These are phyloP conservation scores for Linnaemya tessellans DNA, from an alignment of 2,888 invertebrate species.

Conservation along the genomic window DNA sequence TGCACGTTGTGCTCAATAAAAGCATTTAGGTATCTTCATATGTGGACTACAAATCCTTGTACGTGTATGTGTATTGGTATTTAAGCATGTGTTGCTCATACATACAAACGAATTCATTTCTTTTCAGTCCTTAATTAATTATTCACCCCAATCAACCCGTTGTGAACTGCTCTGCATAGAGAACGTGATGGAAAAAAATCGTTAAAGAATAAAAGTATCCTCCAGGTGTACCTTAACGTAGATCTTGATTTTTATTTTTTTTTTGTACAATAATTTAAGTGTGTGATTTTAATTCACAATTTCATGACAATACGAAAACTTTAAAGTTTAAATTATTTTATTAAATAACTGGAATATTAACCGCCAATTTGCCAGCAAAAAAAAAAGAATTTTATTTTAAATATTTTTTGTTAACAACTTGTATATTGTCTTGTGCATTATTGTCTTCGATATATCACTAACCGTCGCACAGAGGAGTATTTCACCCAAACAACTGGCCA, in stretches of 20 bases:
- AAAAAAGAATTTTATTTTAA: too few relatives aligned
- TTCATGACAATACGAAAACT: neutral
- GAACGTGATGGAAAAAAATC: neutral
- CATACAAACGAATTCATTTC: neutral
- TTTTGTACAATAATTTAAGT: conserved; percentile 1
- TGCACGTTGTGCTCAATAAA: neutral
- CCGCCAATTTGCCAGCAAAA: too few relatives aligned
- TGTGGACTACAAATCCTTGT: neutral
- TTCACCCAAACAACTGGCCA: too few relatives aligned
- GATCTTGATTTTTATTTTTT: conserved; percentile 38
- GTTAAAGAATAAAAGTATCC: conserved; percentile 31
- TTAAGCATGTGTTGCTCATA: conserved; percentile 3
- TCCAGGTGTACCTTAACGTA: conserved; percentile 58
- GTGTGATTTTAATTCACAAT: neutral
- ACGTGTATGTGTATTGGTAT: conserved; percentile 19
- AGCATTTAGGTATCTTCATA: neutral
- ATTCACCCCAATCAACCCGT: conserved; percentile 71
- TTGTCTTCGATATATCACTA: too few relatives aligned
- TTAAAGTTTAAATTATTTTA: too few relatives aligned
- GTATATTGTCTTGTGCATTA: too few relatives aligned
- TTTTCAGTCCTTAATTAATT: conserved; percentile 58
- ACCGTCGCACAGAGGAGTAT: too few relatives aligned
- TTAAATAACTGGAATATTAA: too few relatives aligned
- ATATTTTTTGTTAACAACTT: too few relatives aligned
- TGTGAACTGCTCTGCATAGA: conserved; percentile 39